A percentile compares a stretch with the other conserved stretches of the same genome.
Conservation (phyloP, 1,140 invertebrate genomes). For the Drosophila equinoxialis region DNA sequence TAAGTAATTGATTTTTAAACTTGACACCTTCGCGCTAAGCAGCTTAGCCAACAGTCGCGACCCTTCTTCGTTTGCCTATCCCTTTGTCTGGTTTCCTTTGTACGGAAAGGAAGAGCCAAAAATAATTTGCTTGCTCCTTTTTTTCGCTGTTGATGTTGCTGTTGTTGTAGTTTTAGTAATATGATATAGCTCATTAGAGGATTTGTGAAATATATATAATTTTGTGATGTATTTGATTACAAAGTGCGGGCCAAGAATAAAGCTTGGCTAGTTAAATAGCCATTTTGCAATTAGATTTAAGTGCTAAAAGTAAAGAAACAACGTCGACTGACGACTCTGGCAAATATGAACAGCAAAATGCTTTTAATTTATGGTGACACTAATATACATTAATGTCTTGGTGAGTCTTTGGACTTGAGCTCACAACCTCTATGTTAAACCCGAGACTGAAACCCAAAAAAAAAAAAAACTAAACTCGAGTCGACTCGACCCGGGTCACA, state of each 20-base stretch:
- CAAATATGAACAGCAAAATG: conserved; percentile 80
- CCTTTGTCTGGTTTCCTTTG: background rate
- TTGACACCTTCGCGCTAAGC: conserved; percentile 76
- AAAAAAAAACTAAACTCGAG: background rate
- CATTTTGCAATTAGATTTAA: conserved; percentile 77
- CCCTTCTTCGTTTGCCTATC: background rate
- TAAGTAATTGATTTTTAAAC: conserved; percentile 81
- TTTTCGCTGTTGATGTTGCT: conserved; percentile 32
- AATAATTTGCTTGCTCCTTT: conserved; percentile 5
- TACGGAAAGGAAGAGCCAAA: background rate
- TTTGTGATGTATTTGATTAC: conserved; percentile 61
- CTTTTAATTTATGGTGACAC: conserved; percentile 80
- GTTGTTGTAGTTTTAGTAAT: conserved; percentile 54
- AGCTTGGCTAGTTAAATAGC: conserved; percentile 56
- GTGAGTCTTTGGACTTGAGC: conserved; percentile 45
- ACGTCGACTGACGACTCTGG: conserved; percentile 24
- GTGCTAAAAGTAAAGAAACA: conserved; percentile 35
- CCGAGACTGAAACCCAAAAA: conserved; percentile 13
- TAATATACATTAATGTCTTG: conserved; percentile 81
- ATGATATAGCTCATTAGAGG: conserved; percentile 71
- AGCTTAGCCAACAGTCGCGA: conserved; percentile 55
- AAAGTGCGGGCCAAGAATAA: conserved; percentile 28
- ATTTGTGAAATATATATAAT: conserved; percentile 34
- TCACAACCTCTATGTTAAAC: conserved; percentile 38
- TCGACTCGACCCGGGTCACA: conserved; percentile 20